Percentiles rank a stretch among this genome's conserved stretches.
phyloP scores from a whole-genome alignment of 2,797 vertebrate genomes.

The Phylloscopus collybita region DNA sequence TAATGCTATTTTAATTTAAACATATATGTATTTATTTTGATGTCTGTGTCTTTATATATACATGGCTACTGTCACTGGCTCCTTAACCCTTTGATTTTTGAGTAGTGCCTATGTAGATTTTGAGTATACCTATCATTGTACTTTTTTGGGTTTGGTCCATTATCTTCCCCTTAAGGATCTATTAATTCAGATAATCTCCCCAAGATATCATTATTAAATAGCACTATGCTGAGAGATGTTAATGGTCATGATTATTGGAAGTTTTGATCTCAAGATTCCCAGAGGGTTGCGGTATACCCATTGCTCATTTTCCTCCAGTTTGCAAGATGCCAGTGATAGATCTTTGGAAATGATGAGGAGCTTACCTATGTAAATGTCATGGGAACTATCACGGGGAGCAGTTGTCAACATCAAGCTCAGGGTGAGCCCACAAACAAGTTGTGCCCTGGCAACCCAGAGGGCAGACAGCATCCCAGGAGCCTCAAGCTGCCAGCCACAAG shows the following conservation, averaged over 20 bases:
- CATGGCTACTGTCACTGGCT: neutral
- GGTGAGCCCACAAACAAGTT: rapidly evolving
- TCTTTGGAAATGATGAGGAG: neutral
- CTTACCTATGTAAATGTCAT: neutral
- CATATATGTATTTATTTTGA: neutral
- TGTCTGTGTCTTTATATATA: neutral
- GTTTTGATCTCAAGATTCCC: neutral
- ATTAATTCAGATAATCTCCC: neutral
- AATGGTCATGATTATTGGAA: neutral
- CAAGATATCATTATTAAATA: neutral
- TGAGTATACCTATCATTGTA: neutral
- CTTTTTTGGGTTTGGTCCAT: neutral
- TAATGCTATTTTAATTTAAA: neutral
- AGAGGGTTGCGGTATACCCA: neutral
- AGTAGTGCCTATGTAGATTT: neutral
- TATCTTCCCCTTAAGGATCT: neutral
- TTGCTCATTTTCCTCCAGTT: neutral
- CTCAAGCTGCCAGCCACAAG: rapidly evolving
- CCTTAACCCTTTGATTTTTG: neutral
- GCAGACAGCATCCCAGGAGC: rapidly evolving
- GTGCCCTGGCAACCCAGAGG: neutral
- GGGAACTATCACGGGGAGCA: neutral
- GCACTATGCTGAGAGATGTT: neutral
- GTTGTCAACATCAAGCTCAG: neutral
- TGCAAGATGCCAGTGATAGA: neutral